Percentiles rank a stretch among this genome's conserved stretches.
Conservation (phyloP, 1,140 invertebrate species). For the Elysia chlorotica region DNA sequence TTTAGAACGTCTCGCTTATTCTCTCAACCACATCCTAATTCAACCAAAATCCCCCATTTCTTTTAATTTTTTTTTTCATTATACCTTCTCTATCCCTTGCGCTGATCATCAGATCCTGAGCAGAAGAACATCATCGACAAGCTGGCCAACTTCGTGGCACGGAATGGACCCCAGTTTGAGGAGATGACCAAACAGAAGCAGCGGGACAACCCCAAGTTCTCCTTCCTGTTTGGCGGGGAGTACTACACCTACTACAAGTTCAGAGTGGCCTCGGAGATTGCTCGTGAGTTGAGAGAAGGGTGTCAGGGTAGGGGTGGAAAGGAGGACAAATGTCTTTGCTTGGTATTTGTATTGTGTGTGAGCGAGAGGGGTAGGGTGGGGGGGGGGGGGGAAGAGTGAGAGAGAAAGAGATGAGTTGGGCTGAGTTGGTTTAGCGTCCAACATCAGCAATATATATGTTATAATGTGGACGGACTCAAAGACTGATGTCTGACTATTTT, state of each 20-base stretch:
- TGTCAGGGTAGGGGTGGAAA: too few relatives aligned
- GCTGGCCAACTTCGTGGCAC: conserved; percentile 95
- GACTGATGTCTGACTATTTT: too few relatives aligned
- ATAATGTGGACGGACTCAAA: too few relatives aligned
- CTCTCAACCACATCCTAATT: too few relatives aligned
- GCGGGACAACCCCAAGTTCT: conserved; percentile 95
- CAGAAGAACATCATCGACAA: conserved; percentile 97
- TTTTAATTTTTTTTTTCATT: not conserved
- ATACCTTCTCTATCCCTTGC: not conserved
- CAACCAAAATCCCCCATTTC: not conserved
- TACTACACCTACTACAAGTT: conserved; percentile 96
- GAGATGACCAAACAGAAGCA: conserved; percentile 98
- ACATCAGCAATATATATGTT: too few relatives aligned
- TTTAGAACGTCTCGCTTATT: too few relatives aligned
- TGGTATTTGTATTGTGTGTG: too few relatives aligned
- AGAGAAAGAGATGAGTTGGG: too few relatives aligned
- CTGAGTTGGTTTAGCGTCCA: too few relatives aligned
- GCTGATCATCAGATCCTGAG: conserved; percentile 78
- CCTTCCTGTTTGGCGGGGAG: conserved; percentile 95
- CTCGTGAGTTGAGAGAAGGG: conserved; percentile 55
- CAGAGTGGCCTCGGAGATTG: conserved; percentile 74
- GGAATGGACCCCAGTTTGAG: conserved; percentile 98
- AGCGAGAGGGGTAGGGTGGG: too few relatives aligned
- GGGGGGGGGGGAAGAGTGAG: too few relatives aligned
- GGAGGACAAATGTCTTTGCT: too few relatives aligned